Conservation (phyloP, 2,888 invertebrate genomes). For the Tiliacea citrago region DNA sequence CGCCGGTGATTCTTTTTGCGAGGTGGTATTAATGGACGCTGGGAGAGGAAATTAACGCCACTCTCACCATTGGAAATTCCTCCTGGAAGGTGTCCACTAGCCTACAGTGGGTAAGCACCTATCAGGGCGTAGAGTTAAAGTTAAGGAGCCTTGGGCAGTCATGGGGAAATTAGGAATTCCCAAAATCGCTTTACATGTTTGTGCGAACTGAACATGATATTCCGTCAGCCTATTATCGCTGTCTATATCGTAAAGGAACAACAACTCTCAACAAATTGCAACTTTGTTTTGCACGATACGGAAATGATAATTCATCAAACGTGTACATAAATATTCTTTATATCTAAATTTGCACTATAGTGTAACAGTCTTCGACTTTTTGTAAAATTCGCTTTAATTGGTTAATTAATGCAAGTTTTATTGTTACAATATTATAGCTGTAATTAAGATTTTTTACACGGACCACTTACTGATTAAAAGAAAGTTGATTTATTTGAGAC, state of each 20-base stretch:
- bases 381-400: conserved; percentile 31
- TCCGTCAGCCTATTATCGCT: conserved; percentile 13
- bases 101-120: no score
- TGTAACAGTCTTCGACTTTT: conserved; percentile 2
- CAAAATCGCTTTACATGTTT: not conserved
- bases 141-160: not conserved
- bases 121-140: not conserved
- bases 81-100: no score
- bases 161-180: conserved; percentile 7
- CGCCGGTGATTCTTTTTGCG: not conserved
- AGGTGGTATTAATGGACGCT: not conserved
- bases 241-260: conserved; percentile 5
- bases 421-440: conserved; percentile 32
- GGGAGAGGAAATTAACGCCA: not conserved
- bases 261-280: conserved; percentile 29
- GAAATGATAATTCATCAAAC: conserved; percentile 54
- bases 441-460: conserved; percentile 33
- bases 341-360: conserved; percentile 38
- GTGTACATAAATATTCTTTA: conserved; percentile 44
- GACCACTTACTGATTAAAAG: conserved; percentile 27
- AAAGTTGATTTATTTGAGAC: conserved; percentile 44
- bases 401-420: conserved; percentile 16
- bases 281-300: conserved; percentile 31
- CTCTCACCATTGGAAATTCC: not conserved
- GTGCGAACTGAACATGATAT: conserved; percentile 4